Evolutionary conservation across 1,140 invertebrate genomes (phyloP).

Genomic region (Subanguina moxae): DNA sequence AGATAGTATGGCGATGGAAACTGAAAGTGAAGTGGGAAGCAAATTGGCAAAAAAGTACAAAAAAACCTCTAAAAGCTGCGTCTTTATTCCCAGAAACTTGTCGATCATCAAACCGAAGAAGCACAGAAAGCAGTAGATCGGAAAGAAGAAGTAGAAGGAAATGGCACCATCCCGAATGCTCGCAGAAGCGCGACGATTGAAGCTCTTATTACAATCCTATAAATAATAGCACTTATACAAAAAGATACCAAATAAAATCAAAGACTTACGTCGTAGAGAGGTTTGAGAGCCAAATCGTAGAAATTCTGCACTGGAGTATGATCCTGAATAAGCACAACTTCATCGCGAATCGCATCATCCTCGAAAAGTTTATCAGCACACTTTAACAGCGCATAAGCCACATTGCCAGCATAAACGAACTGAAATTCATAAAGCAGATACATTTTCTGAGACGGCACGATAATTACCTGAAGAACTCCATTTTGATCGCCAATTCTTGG

Average conservation of each 20-base stretch:
- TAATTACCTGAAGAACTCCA: conserved; percentile 38
- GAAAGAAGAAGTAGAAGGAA: conserved; percentile 38
- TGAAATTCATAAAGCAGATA: conserved; percentile 19
- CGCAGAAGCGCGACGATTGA: not conserved
- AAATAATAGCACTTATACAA: too few species aligned
- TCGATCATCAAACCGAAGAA: conserved; percentile 14
- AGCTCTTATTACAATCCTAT: conserved; percentile 2
- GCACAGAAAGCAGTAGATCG: conserved; percentile 32
- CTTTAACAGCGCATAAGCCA: conserved; percentile 33
- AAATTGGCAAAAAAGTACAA: too few species aligned
- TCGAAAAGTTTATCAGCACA: conserved; percentile 27
- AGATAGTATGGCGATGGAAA: conserved; percentile 35
- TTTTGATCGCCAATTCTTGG: conserved; percentile 39
- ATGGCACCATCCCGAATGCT: not conserved
- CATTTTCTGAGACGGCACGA: not conserved
- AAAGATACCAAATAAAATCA: conserved; percentile 1
- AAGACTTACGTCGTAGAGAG: not conserved
- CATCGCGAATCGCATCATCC: conserved; percentile 18
- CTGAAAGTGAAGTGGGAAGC: conserved; percentile 19
- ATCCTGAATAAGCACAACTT: conserved; percentile 35
- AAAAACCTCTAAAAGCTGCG: conserved; percentile 9
- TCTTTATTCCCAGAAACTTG: conserved; percentile 12
- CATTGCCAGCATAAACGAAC: conserved; percentile 50
- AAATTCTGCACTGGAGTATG: conserved; percentile 37
- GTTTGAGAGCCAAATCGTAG: conserved; percentile 19